Evolutionary conservation across 2,888 invertebrate species (phyloP).

Genomic region (Paralinhomoeus sp.): DNA sequence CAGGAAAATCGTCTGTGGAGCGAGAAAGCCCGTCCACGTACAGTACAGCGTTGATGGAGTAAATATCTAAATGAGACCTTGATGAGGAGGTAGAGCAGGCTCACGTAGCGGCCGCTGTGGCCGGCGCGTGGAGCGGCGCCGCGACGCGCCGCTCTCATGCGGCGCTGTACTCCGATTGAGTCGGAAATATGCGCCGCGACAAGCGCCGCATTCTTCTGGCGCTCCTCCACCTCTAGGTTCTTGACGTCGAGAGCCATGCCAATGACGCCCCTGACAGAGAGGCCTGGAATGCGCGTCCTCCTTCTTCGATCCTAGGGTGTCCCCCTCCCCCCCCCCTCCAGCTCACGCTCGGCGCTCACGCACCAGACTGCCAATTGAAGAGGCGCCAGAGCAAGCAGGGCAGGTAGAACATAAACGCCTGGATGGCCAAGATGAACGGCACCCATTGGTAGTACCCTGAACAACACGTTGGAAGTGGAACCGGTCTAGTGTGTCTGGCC

Average conservation of each 20-base stretch:
- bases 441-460: conserved; percentile 28
- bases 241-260: conserved; percentile 30
- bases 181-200: conserved; percentile 32
- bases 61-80: too few species aligned
- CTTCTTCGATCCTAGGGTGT: too few species aligned
- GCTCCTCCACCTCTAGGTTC: conserved; percentile 27
- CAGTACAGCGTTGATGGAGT: too few species aligned
- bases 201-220: conserved; percentile 28
- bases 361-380: conserved; percentile 27
- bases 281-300: too few species aligned
- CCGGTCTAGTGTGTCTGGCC: too few species aligned
- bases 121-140: neutral
- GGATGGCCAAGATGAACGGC: conserved; percentile 28
- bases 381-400: conserved; percentile 32
- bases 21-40: too few species aligned
- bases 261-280: conserved; percentile 28
- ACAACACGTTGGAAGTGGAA: neutral
- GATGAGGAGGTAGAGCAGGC: conserved; percentile 19
- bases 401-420: conserved; percentile 32
- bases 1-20: conserved; percentile 16
- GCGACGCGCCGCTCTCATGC: neutral
- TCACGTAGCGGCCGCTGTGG: conserved; percentile 18
- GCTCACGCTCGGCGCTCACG: too few species aligned
- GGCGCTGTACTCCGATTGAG: conserved; percentile 29
- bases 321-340: too few species aligned